Evolutionary conservation across 2,113 vertebrate species (phyloP).

Genomic region (Spea multiplicata): DNA sequence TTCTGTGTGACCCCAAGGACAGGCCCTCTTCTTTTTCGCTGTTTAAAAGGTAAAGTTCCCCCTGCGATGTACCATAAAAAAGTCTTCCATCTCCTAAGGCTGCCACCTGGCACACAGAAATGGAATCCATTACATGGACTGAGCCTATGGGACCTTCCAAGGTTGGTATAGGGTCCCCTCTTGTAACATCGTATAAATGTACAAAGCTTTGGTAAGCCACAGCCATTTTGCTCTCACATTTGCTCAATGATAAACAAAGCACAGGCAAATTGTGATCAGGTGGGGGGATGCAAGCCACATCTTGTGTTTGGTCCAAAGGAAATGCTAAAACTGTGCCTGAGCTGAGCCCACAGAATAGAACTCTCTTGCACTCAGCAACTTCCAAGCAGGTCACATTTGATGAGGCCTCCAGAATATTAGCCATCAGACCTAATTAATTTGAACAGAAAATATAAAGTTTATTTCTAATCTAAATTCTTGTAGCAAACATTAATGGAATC

Average conservation of each 20-base stretch:
- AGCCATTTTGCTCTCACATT: constrained; percentile 63
- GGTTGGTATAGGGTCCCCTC: constrained; percentile 61
- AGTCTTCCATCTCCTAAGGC: constrained; percentile 61
- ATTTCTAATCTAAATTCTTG: too few relatives aligned
- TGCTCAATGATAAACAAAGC: constrained; percentile 56
- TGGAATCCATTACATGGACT: constrained; percentile 60
- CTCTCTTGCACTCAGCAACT: constrained; percentile 60
- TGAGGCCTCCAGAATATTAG: constrained; percentile 58
- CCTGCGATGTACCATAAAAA: constrained; percentile 57
- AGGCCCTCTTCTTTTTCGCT: constrained; percentile 48
- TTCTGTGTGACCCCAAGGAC: constrained; percentile 66
- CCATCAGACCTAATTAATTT: constrained; percentile 57
- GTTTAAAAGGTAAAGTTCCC: constrained; percentile 60
- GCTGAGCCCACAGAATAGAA: constrained; percentile 68
- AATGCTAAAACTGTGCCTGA: constrained; percentile 74
- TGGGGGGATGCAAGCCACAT: constrained; percentile 70
- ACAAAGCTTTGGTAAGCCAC: constrained; percentile 59
- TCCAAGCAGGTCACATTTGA: constrained; percentile 69
- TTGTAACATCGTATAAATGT: constrained; percentile 64
- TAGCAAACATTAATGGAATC: too few relatives aligned
- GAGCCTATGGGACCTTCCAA: constrained; percentile 59
- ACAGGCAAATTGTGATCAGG: constrained; percentile 63
- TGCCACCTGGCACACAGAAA: constrained; percentile 60
- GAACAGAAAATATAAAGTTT: not conserved
- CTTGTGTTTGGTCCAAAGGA: constrained; percentile 64